These are phyloP conservation scores for Polymixis lichenea DNA, from an alignment of 2,888 invertebrate species.

Conservation along the genomic window DNA sequence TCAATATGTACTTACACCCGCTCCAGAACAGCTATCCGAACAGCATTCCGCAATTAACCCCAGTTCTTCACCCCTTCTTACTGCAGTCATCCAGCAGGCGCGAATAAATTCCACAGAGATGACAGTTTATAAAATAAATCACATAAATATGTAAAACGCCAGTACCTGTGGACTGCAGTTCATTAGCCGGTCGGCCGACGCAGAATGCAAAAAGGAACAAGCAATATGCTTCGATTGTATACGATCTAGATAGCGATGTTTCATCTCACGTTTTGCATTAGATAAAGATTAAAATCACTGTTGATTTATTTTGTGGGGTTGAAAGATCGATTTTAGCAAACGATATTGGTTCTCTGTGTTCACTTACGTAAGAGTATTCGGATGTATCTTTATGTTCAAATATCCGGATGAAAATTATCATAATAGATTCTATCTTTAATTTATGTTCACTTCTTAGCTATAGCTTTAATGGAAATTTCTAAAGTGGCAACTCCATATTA, in stretches of 20 bases:
- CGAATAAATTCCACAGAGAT: background rate
- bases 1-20: too few relatives aligned
- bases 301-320: background rate
- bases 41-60: background rate
- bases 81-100: background rate
- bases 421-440: background rate
- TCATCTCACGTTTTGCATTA: constrained; percentile 5
- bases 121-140: background rate
- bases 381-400: too few relatives aligned
- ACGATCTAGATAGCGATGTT: constrained; percentile 11
- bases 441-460: background rate
- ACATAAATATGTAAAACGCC: background rate
- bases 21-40: background rate
- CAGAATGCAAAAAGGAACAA: constrained; percentile 16
- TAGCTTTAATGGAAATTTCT: background rate
- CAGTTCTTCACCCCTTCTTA: background rate
- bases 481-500: background rate
- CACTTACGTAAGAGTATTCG: too few relatives aligned
- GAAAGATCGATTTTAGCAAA: background rate
- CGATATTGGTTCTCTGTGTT: background rate
- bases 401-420: background rate
- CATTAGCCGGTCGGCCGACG: constrained; percentile 25
- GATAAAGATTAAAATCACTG: background rate
- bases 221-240: background rate
- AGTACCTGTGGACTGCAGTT: constrained; percentile 11